phyloP scores from a whole-genome alignment of 2,888 invertebrate genomes.

The Saturnia pavonia region DNA sequence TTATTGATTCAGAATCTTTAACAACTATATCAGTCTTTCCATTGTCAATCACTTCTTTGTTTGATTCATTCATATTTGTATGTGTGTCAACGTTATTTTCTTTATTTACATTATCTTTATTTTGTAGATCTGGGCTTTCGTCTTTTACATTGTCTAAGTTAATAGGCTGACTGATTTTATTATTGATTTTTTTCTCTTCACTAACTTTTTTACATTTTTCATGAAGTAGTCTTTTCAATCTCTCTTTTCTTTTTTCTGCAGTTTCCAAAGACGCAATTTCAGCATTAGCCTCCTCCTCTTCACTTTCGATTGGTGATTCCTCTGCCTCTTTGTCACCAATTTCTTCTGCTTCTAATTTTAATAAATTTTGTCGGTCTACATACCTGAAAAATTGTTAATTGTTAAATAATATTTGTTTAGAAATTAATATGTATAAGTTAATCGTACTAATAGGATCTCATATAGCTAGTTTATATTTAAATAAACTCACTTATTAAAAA shows the following conservation, averaged over 20 bases:
- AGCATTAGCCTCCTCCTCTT: slow-evolving; percentile 58
- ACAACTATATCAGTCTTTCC: slow-evolving; percentile 1
- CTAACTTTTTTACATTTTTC: slow-evolving; percentile 53
- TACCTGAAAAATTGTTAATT: slow-evolving; percentile 50
- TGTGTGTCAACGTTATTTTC: not conserved
- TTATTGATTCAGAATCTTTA: slow-evolving; percentile 23
- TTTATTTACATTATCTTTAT: not conserved
- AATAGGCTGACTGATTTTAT: not conserved
- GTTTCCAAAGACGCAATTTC: slow-evolving; percentile 48
- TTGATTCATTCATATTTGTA: not conserved
- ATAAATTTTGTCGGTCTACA: slow-evolving; percentile 67
- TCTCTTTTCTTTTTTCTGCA: slow-evolving; percentile 63
- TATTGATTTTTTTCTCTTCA: not conserved
- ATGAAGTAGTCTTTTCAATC: slow-evolving; percentile 57
- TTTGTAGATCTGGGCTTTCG: not conserved
- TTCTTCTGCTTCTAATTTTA: slow-evolving; percentile 67
- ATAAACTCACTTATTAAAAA: slow-evolving; percentile 78
- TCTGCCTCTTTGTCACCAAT: slow-evolving; percentile 75
- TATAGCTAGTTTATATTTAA: not conserved
- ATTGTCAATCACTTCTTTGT: slow-evolving; percentile 4
- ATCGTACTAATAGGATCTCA: not conserved
- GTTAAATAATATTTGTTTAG: not conserved
- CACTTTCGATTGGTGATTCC: slow-evolving; percentile 69
- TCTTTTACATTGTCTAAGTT: not conserved
- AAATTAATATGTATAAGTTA: not conserved